Percentiles rank a stretch among this genome's conserved stretches.
These are phyloP conservation scores for Eupeodes latifasciatus DNA, from an alignment of 2,888 invertebrate genomes.

Conservation along the genomic window DNA sequence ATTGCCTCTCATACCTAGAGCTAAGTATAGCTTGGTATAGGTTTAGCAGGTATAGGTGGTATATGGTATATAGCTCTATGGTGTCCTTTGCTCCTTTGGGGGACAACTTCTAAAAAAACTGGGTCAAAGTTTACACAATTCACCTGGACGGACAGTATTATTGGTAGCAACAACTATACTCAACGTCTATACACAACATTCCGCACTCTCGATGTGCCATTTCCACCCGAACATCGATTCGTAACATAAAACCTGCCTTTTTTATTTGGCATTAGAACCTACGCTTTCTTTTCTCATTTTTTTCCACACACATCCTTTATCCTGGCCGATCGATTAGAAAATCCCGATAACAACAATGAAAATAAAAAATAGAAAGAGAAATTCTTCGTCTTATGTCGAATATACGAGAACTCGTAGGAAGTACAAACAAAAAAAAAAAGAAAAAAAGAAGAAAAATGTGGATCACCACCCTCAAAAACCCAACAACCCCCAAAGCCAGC, in stretches of 20 bases:
- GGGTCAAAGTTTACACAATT: conserved; percentile 71
- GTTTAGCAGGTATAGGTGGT: neutral
- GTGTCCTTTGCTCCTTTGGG: conserved; percentile 39
- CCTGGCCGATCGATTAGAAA: conserved; percentile 70
- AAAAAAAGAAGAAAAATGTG: conserved; percentile 3
- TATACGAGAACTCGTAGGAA: neutral
- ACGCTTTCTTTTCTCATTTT: conserved; percentile 25
- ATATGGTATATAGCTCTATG: neutral
- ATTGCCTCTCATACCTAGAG: conserved; percentile 1
- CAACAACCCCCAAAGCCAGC: neutral
- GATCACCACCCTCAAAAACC: neutral
- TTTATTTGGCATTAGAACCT: conserved; percentile 66
- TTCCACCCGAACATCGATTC: conserved; percentile 30
- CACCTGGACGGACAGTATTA: conserved; percentile 68
- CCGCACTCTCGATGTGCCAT: neutral
- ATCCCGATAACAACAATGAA: conserved; percentile 71
- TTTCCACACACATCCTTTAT: conserved; percentile 62
- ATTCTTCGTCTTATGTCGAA: conserved; percentile 60
- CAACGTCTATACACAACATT: neutral
- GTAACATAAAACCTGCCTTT: conserved; percentile 47
- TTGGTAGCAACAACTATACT: conserved; percentile 10
- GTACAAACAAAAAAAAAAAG: neutral
- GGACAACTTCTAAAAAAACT: conserved; percentile 54
- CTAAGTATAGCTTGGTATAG: neutral
- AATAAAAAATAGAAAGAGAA: conserved; percentile 15